Conservation (phyloP, 2,113 vertebrate genomes). For the Rhodinocichla rosea region DNA sequence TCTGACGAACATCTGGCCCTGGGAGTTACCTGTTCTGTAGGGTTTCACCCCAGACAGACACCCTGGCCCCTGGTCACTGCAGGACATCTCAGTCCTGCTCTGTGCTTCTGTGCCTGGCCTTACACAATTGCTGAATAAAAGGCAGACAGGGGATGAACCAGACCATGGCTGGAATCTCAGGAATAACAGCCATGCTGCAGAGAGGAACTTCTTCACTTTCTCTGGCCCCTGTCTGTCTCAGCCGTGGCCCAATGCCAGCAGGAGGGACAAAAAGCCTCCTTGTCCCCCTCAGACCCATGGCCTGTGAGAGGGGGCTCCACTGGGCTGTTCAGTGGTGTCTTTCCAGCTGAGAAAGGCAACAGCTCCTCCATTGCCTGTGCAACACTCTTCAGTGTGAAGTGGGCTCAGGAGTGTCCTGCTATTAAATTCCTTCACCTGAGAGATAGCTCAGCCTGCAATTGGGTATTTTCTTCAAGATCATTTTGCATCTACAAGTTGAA, state of each 20-base stretch:
- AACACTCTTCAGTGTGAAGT: neutral
- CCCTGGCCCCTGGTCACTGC: neutral
- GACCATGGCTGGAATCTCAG: neutral
- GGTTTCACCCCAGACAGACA: neutral
- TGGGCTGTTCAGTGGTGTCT: fast-evolving
- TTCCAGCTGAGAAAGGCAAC: neutral
- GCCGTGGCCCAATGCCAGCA: neutral
- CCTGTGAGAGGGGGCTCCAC: fast-evolving
- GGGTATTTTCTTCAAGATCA: neutral
- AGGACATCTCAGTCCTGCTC: neutral
- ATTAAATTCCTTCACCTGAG: neutral
- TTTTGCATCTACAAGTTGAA: neutral
- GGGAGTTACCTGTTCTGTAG: neutral
- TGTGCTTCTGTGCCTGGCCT: neutral
- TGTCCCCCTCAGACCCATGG: neutral
- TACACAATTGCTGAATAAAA: neutral
- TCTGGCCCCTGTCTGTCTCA: neutral
- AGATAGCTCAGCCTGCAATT: neutral
- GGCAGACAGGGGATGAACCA: neutral
- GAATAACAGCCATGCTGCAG: neutral
- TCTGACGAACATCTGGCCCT: neutral
- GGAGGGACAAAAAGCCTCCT: neutral
- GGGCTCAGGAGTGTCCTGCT: neutral
- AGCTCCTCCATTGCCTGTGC: neutral
- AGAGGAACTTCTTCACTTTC: neutral